Evolutionary conservation across 2,113 vertebrate genomes (phyloP), one percentile per base, ranked within the genome.

Genomic region (Phrynosoma blainvillii): DNA sequence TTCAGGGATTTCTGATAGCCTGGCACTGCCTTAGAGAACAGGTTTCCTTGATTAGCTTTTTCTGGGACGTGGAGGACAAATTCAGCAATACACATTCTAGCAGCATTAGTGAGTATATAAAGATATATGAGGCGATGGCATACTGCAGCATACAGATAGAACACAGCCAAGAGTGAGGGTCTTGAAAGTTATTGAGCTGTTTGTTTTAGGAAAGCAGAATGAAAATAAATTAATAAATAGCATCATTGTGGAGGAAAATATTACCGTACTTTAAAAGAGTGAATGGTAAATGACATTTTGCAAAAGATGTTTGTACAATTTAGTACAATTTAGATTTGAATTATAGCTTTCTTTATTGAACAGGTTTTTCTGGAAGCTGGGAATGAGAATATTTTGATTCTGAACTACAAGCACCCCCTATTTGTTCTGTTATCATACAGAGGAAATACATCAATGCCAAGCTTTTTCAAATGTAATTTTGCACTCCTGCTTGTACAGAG

Each of bases 281-380:
- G 32, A 82, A 66, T 36, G 21, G 79, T 66, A 82, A 79, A 79
- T 16, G 56, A 79, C 94, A 18, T 92, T 88, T 93, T 94, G 92
- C 36, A 76, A 94, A 93, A 82, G 32, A 4, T 88, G 89, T 95
- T 82, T 88, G 88, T 95, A 87, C 92, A 92, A 93, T 94, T 95
- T 93, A 62, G 13, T 62, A 62, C 59, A 62, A 62, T 62, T 62
- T 14, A 87, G 40, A 89, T 74, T 91, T 89, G 95, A 30, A 80
- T 81, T 90, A 82, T 90, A 91, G 90, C 77, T 89, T 4, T 13
- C 62, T 82, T 80, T 92, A 86, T 80, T 16, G 86, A 47, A 4
- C 77, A 93, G 10, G 14, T 1, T 42, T 93, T 93, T 78, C 75
- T 92, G 80, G 85, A 83, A 71, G 66, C 73, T 89, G 79, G 47